Evolutionary conservation across 2,113 vertebrate genomes (phyloP).

Genomic region (Motacilla tschutschensis): DNA sequence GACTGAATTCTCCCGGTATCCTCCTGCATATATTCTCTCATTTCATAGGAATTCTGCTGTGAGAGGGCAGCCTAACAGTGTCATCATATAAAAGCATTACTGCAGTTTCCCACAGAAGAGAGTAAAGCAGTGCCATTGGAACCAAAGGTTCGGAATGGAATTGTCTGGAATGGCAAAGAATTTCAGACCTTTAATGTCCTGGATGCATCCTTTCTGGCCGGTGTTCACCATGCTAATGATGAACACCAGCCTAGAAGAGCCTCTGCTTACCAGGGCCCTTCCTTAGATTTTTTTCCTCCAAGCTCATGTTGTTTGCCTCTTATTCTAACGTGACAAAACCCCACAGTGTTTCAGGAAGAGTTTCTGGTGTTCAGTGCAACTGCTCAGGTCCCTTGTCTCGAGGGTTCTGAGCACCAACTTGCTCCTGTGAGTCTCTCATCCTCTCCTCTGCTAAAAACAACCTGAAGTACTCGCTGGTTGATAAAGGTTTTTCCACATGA

Average conservation of each 20-base stretch:
- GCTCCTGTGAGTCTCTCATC: neutral
- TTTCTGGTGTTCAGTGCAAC: neutral
- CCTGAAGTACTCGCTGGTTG: neutral
- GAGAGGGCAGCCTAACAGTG: neutral
- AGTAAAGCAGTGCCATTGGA: neutral
- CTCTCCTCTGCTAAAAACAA: neutral
- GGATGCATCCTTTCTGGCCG: neutral
- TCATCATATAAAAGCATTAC: neutral
- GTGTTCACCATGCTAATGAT: neutral
- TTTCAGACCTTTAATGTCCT: neutral
- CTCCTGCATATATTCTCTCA: neutral
- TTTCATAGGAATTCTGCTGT: neutral
- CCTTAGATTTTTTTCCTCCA: neutral
- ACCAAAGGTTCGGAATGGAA: neutral
- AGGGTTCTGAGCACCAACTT: neutral
- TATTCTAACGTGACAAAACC: neutral
- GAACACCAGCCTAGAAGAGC: neutral
- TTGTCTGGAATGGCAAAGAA: neutral
- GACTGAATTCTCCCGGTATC: neutral
- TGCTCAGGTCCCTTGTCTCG: neutral
- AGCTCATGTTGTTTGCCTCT: neutral
- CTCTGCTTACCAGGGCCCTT: neutral
- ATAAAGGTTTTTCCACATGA: neutral
- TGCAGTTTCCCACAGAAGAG: neutral
- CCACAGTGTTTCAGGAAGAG: neutral